Evolutionary conservation across 1,140 invertebrate genomes (phyloP), one percentile per base, ranked within the genome.

Genomic region (Phortica variegata): DNA sequence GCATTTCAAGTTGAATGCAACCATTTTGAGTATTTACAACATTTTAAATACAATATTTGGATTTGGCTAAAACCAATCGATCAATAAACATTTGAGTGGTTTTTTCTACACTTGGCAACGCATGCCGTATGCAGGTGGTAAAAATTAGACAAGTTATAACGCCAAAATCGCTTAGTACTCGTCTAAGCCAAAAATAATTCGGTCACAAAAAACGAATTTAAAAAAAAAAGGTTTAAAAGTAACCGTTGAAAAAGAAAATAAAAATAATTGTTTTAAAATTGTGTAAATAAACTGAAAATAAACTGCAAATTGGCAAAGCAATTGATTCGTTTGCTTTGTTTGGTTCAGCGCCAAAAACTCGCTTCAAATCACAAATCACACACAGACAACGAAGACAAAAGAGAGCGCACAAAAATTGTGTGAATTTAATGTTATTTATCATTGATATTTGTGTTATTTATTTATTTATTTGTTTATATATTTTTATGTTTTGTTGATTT

Each of bases 121-220:
- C 58, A 60, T 55, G 63, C 58, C 63, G 63, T 63, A 66, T 60
- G 63, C 63, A 66, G 63, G 63, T 66, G 63, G 63, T 65, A 68
- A 66, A 66, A 66, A 68, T 34, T 66, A 66, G 63, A 66, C 63
- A 66, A 52, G 66, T 51, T 53, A 66, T 40, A 59, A 47, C 44
- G 41, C 46, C 32, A 12, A 29, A 29, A 29, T 29, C 26, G 26
- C 26, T 29, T 29, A 12, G 13, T 34, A 34, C 13, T 34, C 13
- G 32, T 8, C 13, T 8, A n/a, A n/a, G 32, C 9, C 23, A 26
- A 26, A 26, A 26, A 26, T 8, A 34, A n/a, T 13, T 29, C 26
- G 6, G 6, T 6, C 12, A 29, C 12, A 29, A 29, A 29, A 29
- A 29, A 7, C 26, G 6, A 29, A 6, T 29, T 29, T 29, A 29